Evolutionary conservation across 2,888 invertebrate species (phyloP), one percentile per base, ranked within the genome.

Genomic region (Agrotis puta): DNA sequence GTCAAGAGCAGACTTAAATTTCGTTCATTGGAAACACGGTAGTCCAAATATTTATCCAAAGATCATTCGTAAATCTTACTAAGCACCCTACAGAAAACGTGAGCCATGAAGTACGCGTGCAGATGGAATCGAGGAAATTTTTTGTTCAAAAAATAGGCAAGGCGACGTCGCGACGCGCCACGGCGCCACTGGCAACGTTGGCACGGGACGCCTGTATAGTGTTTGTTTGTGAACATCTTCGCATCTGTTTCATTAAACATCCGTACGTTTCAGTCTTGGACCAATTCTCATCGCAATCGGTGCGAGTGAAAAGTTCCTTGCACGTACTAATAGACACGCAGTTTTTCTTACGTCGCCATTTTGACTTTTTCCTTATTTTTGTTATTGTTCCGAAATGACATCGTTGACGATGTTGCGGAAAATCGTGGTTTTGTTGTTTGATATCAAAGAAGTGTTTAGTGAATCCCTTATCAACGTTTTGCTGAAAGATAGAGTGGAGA

Each of bases 361-460:
- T 89, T 88, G 65, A 59, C 68, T 75, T 85, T 79, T 70, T 68
- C 64, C 63, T 70, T 70, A 45, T 51, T 58, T 72, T 80, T 74
- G 64, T 67, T 78, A 43, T 66, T 39, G 61, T 64, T 73, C 3
- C 64, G 18, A 74, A 57, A 82, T 93, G 92, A 88, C 83, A 81
- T 90, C 88, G 76, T 89, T 86, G 64, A 93, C 92, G 82, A 94
- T 91, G 92, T 86, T 92, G 88, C 90, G 92, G 77, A 95, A 94
- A 91, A 92, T 94, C 74, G 95, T 95, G 71, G 93, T 93, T 83
- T 86, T 94, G 66, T 88, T 94, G 74, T 96, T 95, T 79, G 95
- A 95, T 87, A 94, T 95, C 64, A 95, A 95, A 82, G 96, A 95
- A 91, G 95, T 92, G 89, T 96, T 95, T 86, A 95, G 96, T 94